These are phyloP conservation scores for Lateolabrax maculatus DNA, from an alignment of 2,797 vertebrate species.

Conservation along the genomic window DNA sequence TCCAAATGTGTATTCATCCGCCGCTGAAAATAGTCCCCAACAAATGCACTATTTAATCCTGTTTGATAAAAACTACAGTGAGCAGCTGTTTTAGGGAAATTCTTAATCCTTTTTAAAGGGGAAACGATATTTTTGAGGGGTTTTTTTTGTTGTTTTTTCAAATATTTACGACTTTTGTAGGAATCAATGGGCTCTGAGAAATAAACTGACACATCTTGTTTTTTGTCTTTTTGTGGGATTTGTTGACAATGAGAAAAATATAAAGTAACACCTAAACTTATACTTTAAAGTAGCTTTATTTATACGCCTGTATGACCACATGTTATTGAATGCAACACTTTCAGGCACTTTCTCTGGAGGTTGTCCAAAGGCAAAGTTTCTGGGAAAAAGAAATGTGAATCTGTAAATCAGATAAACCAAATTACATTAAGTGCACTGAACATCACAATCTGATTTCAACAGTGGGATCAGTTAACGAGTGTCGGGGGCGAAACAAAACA, in stretches of 20 bases:
- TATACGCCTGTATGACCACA: background rate
- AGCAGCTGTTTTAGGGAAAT: too few species aligned
- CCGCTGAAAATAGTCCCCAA: background rate
- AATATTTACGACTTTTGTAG: background rate
- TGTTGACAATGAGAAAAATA: background rate
- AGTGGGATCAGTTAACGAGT: background rate
- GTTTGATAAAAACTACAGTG: too few species aligned
- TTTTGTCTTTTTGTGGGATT: background rate
- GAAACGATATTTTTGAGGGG: background rate
- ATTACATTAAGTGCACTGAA: background rate
- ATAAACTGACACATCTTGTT: background rate
- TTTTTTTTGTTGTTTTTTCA: background rate
- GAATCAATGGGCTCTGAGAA: background rate
- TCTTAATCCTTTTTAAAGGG: background rate
- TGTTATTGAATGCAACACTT: background rate
- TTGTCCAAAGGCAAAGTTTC: slow-evolving; percentile 23
- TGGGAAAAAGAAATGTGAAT: background rate
- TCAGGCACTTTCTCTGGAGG: slow-evolving; percentile 51
- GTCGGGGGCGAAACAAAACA: background rate
- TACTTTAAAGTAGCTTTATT: background rate
- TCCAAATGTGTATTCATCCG: background rate
- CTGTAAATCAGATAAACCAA: background rate
- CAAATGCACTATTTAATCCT: background rate
- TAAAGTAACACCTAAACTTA: background rate
- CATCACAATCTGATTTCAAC: background rate